phyloP scores from a whole-genome alignment of 2,113 vertebrate species.

The Anas platyrhynchos region DNA sequence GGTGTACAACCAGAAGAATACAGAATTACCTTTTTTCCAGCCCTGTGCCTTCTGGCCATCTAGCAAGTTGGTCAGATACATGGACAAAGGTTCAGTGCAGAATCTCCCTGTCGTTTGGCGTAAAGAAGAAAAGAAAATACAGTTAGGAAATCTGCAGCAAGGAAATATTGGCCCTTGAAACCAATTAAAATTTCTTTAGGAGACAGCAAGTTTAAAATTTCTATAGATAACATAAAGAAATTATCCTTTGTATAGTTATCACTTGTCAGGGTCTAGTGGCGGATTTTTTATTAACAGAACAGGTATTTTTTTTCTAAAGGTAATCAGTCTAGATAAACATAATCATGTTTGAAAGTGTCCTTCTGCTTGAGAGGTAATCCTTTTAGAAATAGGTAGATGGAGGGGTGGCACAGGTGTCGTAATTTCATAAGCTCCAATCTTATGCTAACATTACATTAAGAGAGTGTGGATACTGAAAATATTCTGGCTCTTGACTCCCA shows the following conservation, averaged over 20 bases:
- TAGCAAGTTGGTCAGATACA: neutral
- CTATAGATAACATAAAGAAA: neutral
- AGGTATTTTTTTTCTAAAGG: neutral
- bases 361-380: neutral
- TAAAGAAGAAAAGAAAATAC: neutral
- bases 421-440: neutral
- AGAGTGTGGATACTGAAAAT: neutral
- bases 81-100: neutral
- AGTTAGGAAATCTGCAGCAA: neutral
- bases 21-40: neutral
- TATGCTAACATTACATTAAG: neutral
- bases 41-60: accelerated
- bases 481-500: neutral
- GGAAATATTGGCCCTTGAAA: neutral
- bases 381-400: neutral
- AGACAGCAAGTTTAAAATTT: neutral
- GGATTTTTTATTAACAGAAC: neutral
- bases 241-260: neutral
- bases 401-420: neutral
- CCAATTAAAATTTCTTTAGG: neutral
- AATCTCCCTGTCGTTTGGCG: neutral
- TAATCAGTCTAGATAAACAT: neutral
- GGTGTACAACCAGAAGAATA: neutral
- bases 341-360: neutral
- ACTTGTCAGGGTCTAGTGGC: neutral